Evolutionary conservation across 1,140 invertebrate genomes (phyloP), one percentile per base, ranked within the genome.

Genomic region (Proctacanthus coquilletti): DNA sequence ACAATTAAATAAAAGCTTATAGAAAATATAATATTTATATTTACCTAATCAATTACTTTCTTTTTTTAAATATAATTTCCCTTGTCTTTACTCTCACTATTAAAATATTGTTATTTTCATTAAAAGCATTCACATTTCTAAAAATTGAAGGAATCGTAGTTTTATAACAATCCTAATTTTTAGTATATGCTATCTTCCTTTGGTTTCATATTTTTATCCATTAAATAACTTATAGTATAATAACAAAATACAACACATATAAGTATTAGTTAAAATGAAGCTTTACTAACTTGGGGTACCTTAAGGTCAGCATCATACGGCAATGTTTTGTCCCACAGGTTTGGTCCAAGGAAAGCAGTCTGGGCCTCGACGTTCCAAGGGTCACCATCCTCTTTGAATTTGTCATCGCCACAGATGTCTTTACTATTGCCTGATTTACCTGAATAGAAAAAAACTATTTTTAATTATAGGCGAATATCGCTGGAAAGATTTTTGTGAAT

Each of bases 241-340:
- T 9, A 27, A 8, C 23, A 27, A 27, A 27, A 27, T 9, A 27
- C 23, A 27, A 27, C 8, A 13, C 5, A 35, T 21, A 35, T 34
- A 34, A 31, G 5, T 34, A 18, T 18, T 18, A 5, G 20, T 15
- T 21, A 35, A 4, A 35, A n/a, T 35, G 34, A 35, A 35, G 17
- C 8, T 32, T 64, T 68, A 69, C 66, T 70, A 67, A 70, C 68
- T 71, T 71, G 64, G 65, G 73, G 74, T 78, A 94, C 83, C 75
- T 93, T 93, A 69, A 94, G 84, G 72, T 92, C 85, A 60, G 80
- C 76, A 67, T 88, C 83, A 55, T 86, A 88, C 47, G 81, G 78
- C 48, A 82, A 63, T 44, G 83, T 84, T 65, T 91, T 92, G 64
- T 93, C 86, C 89, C 89, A 94, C 19, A 94, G 66, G 60, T 85